A percentile compares a stretch with the other conserved stretches of the same genome.
Conservation (phyloP, 2,888 invertebrate genomes). For the Danaus chrysippus region DNA sequence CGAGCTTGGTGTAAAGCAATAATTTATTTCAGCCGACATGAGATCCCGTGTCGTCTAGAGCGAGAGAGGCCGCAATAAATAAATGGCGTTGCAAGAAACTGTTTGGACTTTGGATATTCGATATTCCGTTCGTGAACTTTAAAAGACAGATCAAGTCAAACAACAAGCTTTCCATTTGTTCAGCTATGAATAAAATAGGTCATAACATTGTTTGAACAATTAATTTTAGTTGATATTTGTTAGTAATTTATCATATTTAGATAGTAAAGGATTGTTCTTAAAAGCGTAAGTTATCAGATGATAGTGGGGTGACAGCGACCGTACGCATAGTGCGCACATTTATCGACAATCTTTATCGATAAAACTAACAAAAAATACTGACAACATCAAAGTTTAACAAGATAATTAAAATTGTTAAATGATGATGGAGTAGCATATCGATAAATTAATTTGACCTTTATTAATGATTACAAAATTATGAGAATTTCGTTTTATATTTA, state of each 20-base stretch:
- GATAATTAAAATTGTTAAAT: not conserved
- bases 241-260: slow-evolving; percentile 17
- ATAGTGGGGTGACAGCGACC: slow-evolving; percentile 46
- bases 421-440: too few relatives aligned
- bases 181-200: not conserved
- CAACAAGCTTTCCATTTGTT: slow-evolving; percentile 17
- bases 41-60: slow-evolving; percentile 56
- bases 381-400: not conserved
- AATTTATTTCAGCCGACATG: slow-evolving; percentile 58
- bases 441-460: too few relatives aligned
- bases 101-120: slow-evolving; percentile 57
- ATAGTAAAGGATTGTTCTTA: slow-evolving; percentile 40
- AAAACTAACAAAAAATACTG: not conserved
- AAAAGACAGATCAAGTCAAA: slow-evolving; percentile 31
- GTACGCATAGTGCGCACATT: slow-evolving; percentile 41
- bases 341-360: slow-evolving; percentile 39
- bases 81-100: slow-evolving; percentile 52
- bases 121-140: slow-evolving; percentile 51
- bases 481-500: too few relatives aligned
- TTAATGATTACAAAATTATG: too few relatives aligned
- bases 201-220: too few relatives aligned
- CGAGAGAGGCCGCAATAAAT: slow-evolving; percentile 51
- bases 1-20: slow-evolving; percentile 47
- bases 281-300: slow-evolving; percentile 54
- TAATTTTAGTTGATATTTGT: too few relatives aligned